Base-by-base conservation (phyloP, 1,140 invertebrate species). In the Idris sp. region DNA sequence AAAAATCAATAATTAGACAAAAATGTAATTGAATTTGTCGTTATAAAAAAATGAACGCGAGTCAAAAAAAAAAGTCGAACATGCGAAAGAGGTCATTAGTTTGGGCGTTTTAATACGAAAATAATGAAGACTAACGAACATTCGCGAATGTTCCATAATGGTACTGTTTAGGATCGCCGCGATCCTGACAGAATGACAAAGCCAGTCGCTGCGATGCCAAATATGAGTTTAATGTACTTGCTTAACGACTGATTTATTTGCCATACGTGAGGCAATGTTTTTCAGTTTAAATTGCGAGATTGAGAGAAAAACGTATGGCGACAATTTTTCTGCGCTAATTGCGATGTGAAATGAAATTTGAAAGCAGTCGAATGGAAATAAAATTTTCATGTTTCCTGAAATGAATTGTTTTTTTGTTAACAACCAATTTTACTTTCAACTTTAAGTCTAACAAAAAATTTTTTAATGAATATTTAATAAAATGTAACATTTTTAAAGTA, bases 101-200 rank as follows among this genome's bases (percentile, higher is more conserved):
- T 69, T 72, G 30, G 44, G 48, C n/a, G n/a, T 64, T 31, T 54
- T 74, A 79, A 81, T 78, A 65, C 48, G 61, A 18, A 69, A 78
- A 76, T 79, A 79, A 81, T 79, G 74, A 79, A 78, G 77, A 81
- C 64, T 75, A 79, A 81, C 74, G 79, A 78, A 78, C 62, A 67
- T 43, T 53, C 40, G 51, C 49, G 40, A 18, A n/a, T n/a, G n/a
- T n/a, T n/a, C n/a, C n/a, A n/a, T n/a, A n/a, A n/a, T n/a, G n/a
- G n/a, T n/a, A n/a, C n/a, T 43, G 43, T 56, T 59, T 53, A 67
- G 54, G 68, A 74, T 74, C 59, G 28, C 53, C 62, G 28, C 49
- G 46, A 51, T 54, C 10, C 19, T 36, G 38, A 69, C 59, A 56
- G 22, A 51, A 59, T 59, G 44, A 51, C 44, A 51, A 51, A 51